Evolutionary conservation across 2,888 invertebrate genomes (phyloP), one percentile per base, ranked within the genome.

Genomic region (Cheilosia soror): DNA sequence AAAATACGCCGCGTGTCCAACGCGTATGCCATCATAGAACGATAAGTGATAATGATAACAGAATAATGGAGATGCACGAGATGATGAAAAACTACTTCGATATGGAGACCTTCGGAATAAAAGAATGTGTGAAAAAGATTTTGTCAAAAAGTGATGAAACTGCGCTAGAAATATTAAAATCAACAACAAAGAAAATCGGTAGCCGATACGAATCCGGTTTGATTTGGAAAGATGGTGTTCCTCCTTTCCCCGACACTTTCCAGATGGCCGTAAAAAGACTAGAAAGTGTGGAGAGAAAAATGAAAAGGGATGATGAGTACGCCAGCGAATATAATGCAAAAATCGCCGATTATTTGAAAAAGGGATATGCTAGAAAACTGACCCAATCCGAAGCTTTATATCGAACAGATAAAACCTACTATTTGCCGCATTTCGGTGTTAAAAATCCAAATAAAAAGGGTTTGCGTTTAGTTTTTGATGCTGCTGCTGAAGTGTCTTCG

Each of bases 381-480:
- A 40, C 51, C 4, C 4, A 15, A 7, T 31, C 25, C 27, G 69
- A 62, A 63, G 42, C 40, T 1, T 11, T 57, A 0, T 13, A 27
- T 5, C n/a, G 13, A 37, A 49, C 31, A 11, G 4, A 15, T 33
- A 81, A 40, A 29, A 76, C 58, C 0, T 82, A 25, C 9, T 78
- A 75, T 33, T 29, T 79, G 31, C 60, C 77, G 9, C 80, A 76
- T 25, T 71, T 85, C 66, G 80, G 75, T 0, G 71, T 85, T 5
- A 49, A 15, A 25, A 84, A 73, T 27, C 62, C 62, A 2, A 83
- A 78, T 11, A 83, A 83, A 62, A 20, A 11, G 3, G 53, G 40
- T 0, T 11, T 71, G n/a, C 55, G 75, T 4, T 6, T 80, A 5
- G 80, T 80, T 13, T 79, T 63, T 40, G 81, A 81, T 6, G 81